Conservation (phyloP, 2,888 invertebrate genomes). For the Beris morrisii region DNA sequence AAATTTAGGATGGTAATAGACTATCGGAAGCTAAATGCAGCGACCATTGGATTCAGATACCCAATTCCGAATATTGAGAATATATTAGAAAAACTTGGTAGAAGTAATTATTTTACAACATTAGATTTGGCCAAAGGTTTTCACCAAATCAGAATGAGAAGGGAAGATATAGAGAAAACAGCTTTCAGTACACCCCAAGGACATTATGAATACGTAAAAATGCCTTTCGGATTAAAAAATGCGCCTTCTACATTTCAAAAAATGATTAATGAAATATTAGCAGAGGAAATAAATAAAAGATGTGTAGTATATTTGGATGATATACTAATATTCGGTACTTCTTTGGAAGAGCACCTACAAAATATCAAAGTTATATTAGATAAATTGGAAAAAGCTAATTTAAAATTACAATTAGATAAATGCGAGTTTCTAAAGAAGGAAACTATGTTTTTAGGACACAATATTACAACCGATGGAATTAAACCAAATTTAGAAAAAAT, state of each 20-base stretch:
- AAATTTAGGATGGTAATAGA: conserved; percentile 21
- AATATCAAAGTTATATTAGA: conserved; percentile 33
- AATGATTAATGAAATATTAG: conserved; percentile 37
- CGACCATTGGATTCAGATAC: conserved; percentile 15
- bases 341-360: conserved; percentile 36
- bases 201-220: conserved; percentile 45
- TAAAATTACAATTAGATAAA: conserved; percentile 35
- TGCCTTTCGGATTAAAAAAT: conserved; percentile 51
- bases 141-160: conserved; percentile 30
- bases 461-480: conserved; percentile 44
- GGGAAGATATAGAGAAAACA: conserved; percentile 40
- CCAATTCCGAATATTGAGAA: conserved; percentile 19
- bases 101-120: conserved; percentile 25
- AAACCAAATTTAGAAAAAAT: conserved; percentile 46
- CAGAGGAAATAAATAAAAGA: conserved; percentile 41
- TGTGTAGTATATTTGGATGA: conserved; percentile 39
- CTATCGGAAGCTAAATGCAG: conserved; percentile 15
- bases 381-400: conserved; percentile 29
- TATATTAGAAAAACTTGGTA: conserved; percentile 37
- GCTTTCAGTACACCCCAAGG: conserved; percentile 42
- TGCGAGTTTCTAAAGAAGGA: conserved; percentile 6
- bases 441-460: conserved; percentile 42
- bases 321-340: conserved; percentile 33
- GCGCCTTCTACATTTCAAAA: conserved; percentile 45
- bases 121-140: conserved; percentile 24